These are phyloP conservation scores for Ctenopoma kingsleyae DNA, from an alignment of 2,797 vertebrate genomes.

Conservation along the genomic window DNA sequence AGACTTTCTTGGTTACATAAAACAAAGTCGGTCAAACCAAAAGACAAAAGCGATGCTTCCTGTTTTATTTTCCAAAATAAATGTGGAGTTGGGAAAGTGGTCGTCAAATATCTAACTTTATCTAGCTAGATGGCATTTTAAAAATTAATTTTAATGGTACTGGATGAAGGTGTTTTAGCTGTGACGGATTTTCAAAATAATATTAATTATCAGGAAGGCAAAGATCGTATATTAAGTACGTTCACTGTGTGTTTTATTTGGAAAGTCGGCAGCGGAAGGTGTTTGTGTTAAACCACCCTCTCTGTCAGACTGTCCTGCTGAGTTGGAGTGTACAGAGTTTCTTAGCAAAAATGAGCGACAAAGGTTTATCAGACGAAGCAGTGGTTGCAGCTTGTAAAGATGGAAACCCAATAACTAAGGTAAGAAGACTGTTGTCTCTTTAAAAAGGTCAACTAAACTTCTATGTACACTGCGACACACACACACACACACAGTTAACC, in stretches of 20 bases:
- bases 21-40: no score
- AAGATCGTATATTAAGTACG: no score
- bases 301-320: neutral
- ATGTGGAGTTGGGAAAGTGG: no score
- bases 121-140: no score
- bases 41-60: no score
- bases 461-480: neutral
- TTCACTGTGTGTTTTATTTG: neutral
- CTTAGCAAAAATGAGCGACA: constrained; percentile 76
- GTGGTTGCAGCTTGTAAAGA: constrained; percentile 80
- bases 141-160: no score
- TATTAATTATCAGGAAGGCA: no score
- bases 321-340: neutral
- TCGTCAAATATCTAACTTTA: no score
- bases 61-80: no score
- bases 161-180: no score
- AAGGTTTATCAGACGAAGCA: constrained; percentile 80
- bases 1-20: no score
- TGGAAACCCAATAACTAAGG: constrained; percentile 80
- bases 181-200: no score
- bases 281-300: neutral
- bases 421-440: constrained; percentile 3
- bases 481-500: neutral
- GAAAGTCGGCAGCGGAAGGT: neutral
- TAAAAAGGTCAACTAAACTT: neutral